Evolutionary conservation across 2,888 invertebrate species (phyloP).

Genomic region (Melanchra persicariae): DNA sequence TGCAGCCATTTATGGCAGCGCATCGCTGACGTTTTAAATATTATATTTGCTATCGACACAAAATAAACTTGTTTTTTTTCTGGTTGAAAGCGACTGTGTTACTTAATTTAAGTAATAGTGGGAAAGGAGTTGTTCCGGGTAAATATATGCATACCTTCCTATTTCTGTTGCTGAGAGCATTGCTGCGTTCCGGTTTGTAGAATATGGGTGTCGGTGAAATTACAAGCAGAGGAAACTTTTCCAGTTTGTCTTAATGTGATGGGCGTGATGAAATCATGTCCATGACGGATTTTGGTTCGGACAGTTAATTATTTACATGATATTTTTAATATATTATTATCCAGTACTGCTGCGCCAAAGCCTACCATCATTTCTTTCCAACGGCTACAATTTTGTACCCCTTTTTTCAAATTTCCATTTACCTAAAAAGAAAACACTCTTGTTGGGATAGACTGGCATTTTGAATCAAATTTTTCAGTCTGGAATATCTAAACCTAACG

Average conservation of each 20-base stretch:
- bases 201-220: neutral
- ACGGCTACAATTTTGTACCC: too few species aligned
- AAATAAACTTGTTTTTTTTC: neutral
- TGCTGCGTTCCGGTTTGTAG: neutral
- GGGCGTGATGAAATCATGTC: neutral
- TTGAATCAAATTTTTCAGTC: neutral
- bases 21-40: conserved; percentile 7
- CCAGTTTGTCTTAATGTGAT: neutral
- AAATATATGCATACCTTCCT: conserved; percentile 8
- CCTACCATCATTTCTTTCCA: too few species aligned
- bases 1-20: conserved; percentile 22
- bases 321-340: neutral
- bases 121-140: neutral
- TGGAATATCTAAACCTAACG: conserved; percentile 30
- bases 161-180: neutral
- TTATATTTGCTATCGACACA: conserved; percentile 2
- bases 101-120: neutral
- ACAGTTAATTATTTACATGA: too few species aligned
- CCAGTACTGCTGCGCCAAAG: too few species aligned
- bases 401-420: too few species aligned
- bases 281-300: neutral
- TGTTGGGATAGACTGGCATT: neutral
- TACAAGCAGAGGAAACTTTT: conserved; percentile 2
- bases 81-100: neutral
- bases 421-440: neutral